These are phyloP conservation scores for Drosophila ezoana DNA, from an alignment of 2,888 invertebrate species.

Conservation along the genomic window DNA sequence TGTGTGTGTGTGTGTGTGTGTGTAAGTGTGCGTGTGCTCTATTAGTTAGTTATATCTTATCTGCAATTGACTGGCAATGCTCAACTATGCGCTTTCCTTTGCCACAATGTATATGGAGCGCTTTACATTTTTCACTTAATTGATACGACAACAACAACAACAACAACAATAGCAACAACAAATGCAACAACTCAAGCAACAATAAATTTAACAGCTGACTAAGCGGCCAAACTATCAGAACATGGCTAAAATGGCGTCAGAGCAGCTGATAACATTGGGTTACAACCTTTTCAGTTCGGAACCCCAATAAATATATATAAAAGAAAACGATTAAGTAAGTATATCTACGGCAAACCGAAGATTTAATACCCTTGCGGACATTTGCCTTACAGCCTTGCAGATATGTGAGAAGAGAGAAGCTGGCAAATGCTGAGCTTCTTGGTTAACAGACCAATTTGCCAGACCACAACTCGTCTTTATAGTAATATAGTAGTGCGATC, in stretches of 20 bases:
- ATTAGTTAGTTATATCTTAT: slow-evolving; percentile 67
- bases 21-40: slow-evolving; percentile 17
- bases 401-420: no score
- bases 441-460: no score
- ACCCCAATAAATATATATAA: neutral
- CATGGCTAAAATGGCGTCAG: slow-evolving; percentile 31
- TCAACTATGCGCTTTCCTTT: slow-evolving; percentile 51
- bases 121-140: slow-evolving; percentile 62
- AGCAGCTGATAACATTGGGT: slow-evolving; percentile 31
- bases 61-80: slow-evolving; percentile 59
- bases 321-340: no score
- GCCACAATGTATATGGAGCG: slow-evolving; percentile 38
- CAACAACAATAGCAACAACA: slow-evolving; percentile 4
- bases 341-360: no score
- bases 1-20: slow-evolving; percentile 6
- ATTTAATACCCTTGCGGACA: no score
- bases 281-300: no score
- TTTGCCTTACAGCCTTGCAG: no score
- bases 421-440: no score
- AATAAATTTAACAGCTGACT: slow-evolving; percentile 30
- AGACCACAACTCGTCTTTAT: no score
- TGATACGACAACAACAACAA: slow-evolving; percentile 46
- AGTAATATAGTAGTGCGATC: no score
- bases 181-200: slow-evolving; percentile 14
- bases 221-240: slow-evolving; percentile 8